A percentile compares a stretch with the other conserved stretches of the same genome.
Evolutionary conservation across 1,140 invertebrate genomes (phyloP).

Genomic region (Aphelinus certus): DNA sequence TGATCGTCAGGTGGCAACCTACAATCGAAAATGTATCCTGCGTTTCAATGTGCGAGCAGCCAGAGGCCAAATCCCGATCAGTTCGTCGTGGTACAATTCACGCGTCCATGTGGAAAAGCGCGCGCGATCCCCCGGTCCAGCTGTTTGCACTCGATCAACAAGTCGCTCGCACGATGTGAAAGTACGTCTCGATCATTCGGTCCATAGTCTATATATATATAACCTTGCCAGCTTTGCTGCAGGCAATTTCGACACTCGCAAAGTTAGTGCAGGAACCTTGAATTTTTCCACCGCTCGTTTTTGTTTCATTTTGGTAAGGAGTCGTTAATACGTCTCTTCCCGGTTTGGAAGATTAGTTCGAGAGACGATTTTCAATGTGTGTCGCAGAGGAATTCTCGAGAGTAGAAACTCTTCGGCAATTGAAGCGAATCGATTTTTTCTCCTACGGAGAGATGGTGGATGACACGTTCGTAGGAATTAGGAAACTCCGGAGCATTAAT

Average conservation of each 20-base stretch:
- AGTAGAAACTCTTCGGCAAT: constrained; percentile 7
- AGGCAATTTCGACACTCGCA: background rate
- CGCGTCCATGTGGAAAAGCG: too few relatives aligned
- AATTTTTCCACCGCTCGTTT: background rate
- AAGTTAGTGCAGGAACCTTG: background rate
- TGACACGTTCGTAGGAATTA: too few relatives aligned
- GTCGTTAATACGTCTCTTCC: background rate
- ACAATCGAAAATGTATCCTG: too few relatives aligned
- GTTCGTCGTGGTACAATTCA: too few relatives aligned
- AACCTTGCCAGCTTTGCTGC: background rate
- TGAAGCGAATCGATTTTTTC: too few relatives aligned
- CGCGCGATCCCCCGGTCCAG: too few relatives aligned
- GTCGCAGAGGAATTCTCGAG: background rate
- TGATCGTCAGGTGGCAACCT: too few relatives aligned
- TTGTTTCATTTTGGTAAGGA: background rate
- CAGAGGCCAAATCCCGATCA: too few relatives aligned
- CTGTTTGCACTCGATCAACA: background rate
- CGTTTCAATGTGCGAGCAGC: too few relatives aligned
- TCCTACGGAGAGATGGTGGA: too few relatives aligned
- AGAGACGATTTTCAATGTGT: too few relatives aligned
- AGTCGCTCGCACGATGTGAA: constrained; percentile 8
- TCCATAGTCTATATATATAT: background rate
- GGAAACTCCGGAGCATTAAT: too few relatives aligned
- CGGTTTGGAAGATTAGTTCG: background rate
- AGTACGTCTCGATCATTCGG: constrained; percentile 6